Evolutionary conservation across 2,113 vertebrate species (phyloP).

Genomic region (Rhynchomys soricoides): DNA sequence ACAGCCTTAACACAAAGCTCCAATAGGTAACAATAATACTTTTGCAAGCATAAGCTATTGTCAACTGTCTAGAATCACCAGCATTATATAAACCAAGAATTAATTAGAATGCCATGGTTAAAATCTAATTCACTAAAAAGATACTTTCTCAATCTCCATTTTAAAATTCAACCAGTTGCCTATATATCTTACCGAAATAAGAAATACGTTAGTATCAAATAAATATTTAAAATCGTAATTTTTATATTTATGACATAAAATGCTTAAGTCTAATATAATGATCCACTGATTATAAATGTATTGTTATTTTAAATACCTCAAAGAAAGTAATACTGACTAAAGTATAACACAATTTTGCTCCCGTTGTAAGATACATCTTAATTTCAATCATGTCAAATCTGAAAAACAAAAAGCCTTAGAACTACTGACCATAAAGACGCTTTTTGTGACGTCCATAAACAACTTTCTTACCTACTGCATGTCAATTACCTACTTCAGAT

Average conservation of each 20-base stretch:
- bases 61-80: slow-evolving; percentile 13
- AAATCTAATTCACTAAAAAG: slow-evolving; percentile 48
- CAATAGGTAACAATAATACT: background rate
- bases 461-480: slow-evolving; percentile 12
- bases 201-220: slow-evolving; percentile 29
- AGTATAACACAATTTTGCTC: slow-evolving; percentile 24
- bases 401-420: background rate
- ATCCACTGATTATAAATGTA: background rate
- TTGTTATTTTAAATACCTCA: slow-evolving; percentile 23
- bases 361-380: background rate
- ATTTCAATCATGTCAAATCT: slow-evolving; percentile 47
- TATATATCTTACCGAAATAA: slow-evolving; percentile 42
- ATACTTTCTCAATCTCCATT: background rate
- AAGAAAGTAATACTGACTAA: background rate
- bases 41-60: slow-evolving; percentile 31
- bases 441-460: background rate
- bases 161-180: background rate
- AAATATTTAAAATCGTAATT: slow-evolving; percentile 45
- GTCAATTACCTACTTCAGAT: background rate
- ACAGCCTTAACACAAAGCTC: background rate
- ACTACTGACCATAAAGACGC: background rate
- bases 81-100: slow-evolving; percentile 22
- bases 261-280: background rate
- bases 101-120: slow-evolving; percentile 12
- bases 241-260: slow-evolving; percentile 30